Base-by-base conservation (phyloP, 92 coral and sea anemone genomes). In the Hydrozoanthus gracilis region DNA sequence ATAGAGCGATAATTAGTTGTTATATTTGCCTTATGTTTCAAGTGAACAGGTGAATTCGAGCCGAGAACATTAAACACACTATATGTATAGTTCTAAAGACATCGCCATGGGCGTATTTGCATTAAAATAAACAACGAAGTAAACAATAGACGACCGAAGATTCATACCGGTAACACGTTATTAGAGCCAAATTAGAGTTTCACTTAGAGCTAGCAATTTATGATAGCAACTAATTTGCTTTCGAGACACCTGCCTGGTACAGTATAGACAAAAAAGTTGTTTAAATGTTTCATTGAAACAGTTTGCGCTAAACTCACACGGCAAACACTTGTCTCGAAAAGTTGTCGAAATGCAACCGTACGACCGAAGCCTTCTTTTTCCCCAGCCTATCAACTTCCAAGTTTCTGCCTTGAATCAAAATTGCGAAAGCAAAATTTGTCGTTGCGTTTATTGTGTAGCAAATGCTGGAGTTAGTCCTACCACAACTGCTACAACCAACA, bases 91-190 rank as follows among this genome's bases (percentile, higher is more conserved):
- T 80, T 80, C 45, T 17, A 45, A 80, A 66, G 58, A 65, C 85
- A 79, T 65, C 51, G 49, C 52, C 18, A 49, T 64, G 85, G 8
- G 73, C 85, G 10, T 80, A 80, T 80, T 80, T 80, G 85, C 85
- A 80, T 80, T 47, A 62, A 80, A 80, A 80, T 80, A 60, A 80
- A 80, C 61, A 48, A 10, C 47, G 51, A 80, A 80, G 64, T 80
- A 60, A 46, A 80, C 85, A 80, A 65, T 65, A 80, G 49, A 64
- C 85, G 85, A 65, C 85, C 85, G 46, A 10, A 4, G 51, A 80
- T 8, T 64, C 74, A 10, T 17, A 70, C 85, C 73, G 85, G 85
- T 65, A 64, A 52, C 72, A 60, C 54, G 60, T 50, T 17, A 80
- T 80, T 80, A 80, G 49, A 27, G 20, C 7, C 27, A 79, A 80